Base-by-base conservation (phyloP, 2,113 vertebrate genomes). In the Otis tarda region DNA sequence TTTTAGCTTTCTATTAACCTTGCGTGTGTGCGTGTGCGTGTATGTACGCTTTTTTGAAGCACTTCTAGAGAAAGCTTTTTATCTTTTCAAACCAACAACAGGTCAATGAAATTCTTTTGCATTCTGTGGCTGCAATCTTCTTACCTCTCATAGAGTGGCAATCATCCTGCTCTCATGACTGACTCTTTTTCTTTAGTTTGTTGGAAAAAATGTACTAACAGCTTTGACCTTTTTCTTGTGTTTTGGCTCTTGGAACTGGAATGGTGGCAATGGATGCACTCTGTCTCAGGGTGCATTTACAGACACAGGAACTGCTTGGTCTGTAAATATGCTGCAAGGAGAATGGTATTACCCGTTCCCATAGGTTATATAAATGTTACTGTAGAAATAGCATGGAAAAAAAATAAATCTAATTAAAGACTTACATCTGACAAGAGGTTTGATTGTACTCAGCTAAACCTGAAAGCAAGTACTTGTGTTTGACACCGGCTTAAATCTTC, bases 361-460 rank as follows among this genome's bases (percentile, higher is more conserved):
- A 65, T 4, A n/a, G 63, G 59, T 92, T 90, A 86, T 68, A 83
- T 67, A 78, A 82, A 79, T 39, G 52, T 35, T 90, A 68, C 56
- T 7, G 47, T 71, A 87, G 88, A 90, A 84, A 85, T 82, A 74
- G 25, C 37, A 50, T 35, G 52, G 59, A 45, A 21, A 78, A 81
- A 84, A 97, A 86, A 91, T 63, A 59, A 95, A 94, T 69, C 73
- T 77, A 94, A 94, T 94, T 93, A 90, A 95, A 88, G 79, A 61
- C 69, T n/a, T 84, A 21, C 70, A 93, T 79, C 74, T 93, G 80
- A 91, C 80, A 85, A 90, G 70, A 75, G 60, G 88, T 90, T 92
- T 93, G 77, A 92, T 82, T 94, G 77, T 83, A 67, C 84, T 87
- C 75, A 78, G 87, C 55, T 94, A 80, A 87, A 89, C 61, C 47